Evolutionary conservation across 2,113 vertebrate genomes (phyloP), one percentile per base, ranked within the genome.

Genomic region (Alces alces): DNA sequence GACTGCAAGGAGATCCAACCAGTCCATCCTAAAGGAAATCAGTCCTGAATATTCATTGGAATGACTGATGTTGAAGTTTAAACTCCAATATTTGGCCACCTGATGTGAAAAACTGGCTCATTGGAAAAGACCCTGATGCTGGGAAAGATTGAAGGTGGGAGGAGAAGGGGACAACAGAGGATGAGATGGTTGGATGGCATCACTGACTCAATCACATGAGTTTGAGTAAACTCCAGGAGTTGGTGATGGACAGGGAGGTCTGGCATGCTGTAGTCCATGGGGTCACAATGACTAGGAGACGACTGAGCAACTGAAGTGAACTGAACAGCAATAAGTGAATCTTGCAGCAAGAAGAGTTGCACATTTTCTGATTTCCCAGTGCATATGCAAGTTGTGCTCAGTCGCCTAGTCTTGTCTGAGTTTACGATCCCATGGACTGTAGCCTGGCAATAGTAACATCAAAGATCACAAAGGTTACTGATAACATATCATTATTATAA

Each of bases 281-380:
- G 10, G 9, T 39, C 1, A 0, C 66, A 23, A 17, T 17, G 19
- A 70, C 19, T 39, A 1, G 0, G 5, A 3, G 19, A 39, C 10
- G 11, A 3, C 66, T 23, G 66, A 70, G 19, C n/a, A 70, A 70
- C 66, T 23, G n/a, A 70, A 36, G 19, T 70, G 9, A 70, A 70
- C 66, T 39, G n/a, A 70, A 70, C 57, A 39, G 36, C 52, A 36
- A 55, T 83, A 83, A 83, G 52, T 0, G 1, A 83, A 55, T 83
- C 54, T 36, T 55, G 33, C 50, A 8, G 25, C 33, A 55, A n/a
- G 23, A 21, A 54, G 52, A 83, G 33, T 36, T 52, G 21, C 33
- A 25, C 3, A 25, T 55, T 83, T 83, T 36, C 50, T 54, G 33
- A n/a, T 55, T 55, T 55, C 80, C 21, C 21, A 83, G 33, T 36